Percentiles rank a stretch among this genome's conserved stretches.
Conservation (phyloP, 2,113 vertebrate species). For the Charina bottae region DNA sequence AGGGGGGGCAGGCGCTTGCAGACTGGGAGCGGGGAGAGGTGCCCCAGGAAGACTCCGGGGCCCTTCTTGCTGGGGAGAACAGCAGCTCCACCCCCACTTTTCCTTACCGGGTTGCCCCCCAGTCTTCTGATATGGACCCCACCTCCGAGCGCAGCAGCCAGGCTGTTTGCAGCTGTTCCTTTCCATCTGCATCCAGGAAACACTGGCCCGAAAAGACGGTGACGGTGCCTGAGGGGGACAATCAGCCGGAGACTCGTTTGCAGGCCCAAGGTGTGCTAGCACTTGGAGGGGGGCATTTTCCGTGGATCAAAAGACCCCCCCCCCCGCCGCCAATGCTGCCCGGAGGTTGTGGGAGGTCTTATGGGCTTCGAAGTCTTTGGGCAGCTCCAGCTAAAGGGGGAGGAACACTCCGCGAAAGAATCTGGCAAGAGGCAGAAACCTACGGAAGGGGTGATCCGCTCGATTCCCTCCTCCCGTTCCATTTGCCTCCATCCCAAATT, state of each 20-base stretch:
- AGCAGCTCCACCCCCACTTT: accelerated
- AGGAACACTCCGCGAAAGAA: not conserved
- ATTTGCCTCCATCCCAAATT: not conserved
- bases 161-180: constrained; percentile 38
- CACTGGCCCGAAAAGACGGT: constrained; percentile 50
- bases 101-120: constrained; percentile 51
- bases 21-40: no score
- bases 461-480: not conserved
- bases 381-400: not conserved
- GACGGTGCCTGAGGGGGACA: constrained; percentile 27
- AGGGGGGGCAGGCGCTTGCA: no score
- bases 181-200: accelerated
- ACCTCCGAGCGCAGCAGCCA: constrained; percentile 52
- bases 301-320: not conserved
- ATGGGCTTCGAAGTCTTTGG: not conserved
- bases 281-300: not conserved
- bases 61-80: accelerated
- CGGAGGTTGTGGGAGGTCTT: not conserved
- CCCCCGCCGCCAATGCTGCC: not conserved
- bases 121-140: accelerated
- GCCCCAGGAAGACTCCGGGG: not conserved
- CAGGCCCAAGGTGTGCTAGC: accelerated
- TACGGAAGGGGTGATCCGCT: not conserved
- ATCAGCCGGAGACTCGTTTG: not conserved
- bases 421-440: not conserved